phyloP scores from a whole-genome alignment of 2,113 vertebrate genomes.

The Caloenas nicobarica region DNA sequence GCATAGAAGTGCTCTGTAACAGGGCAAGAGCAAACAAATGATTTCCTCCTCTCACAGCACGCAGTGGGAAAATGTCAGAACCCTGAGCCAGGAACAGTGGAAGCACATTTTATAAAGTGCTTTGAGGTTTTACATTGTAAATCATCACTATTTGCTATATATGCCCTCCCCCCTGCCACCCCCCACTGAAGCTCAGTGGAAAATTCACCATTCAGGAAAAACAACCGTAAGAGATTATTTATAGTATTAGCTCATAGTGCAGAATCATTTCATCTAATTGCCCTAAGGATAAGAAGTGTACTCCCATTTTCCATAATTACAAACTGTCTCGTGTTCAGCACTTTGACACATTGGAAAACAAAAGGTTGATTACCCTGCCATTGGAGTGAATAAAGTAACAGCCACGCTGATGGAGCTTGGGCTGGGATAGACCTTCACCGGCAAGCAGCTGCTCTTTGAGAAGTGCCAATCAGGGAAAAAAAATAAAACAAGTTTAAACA shows the following conservation, averaged over 20 bases:
- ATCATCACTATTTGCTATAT: neutral
- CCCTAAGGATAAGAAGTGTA: conserved; percentile 2
- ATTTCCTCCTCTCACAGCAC: neutral
- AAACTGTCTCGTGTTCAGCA: neutral
- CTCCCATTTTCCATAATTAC: conserved; percentile 41
- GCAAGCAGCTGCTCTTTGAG: conserved; percentile 30
- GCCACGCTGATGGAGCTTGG: neutral
- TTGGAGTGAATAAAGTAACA: conserved; percentile 1
- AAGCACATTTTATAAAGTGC: neutral
- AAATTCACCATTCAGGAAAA: conserved; percentile 25
- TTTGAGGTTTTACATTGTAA: neutral
- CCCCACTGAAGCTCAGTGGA: neutral
- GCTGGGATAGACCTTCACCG: neutral
- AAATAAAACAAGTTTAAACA: neutral
- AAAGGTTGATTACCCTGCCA: conserved; percentile 38
- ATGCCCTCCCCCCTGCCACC: neutral
- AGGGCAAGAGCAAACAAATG: neutral
- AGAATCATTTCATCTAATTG: conserved; percentile 35
- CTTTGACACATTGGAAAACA: conserved; percentile 22
- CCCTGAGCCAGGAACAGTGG: neutral
- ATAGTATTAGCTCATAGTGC: neutral
- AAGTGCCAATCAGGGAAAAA: neutral
- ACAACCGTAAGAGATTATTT: neutral
- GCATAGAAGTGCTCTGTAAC: neutral
- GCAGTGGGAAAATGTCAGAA: neutral